Percentiles rank a stretch among this genome's conserved stretches.
Conservation (phyloP, 2,888 invertebrate genomes). For the Halocaridina rubra region DNA sequence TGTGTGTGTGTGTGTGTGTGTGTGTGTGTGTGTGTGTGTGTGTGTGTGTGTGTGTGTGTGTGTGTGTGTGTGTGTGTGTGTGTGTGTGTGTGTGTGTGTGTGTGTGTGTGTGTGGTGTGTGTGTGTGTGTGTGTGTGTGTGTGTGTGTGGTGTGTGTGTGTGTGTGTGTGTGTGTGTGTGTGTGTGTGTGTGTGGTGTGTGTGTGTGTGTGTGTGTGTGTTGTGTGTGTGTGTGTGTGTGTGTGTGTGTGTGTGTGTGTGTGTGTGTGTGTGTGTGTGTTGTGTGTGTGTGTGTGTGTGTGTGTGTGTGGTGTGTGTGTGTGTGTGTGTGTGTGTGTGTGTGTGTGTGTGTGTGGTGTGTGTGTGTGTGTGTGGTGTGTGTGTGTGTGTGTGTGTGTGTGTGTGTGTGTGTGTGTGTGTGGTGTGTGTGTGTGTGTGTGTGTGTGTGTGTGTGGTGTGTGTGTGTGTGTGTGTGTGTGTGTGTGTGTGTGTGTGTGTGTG, state of each 20-base stretch:
- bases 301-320: background rate
- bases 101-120: no score
- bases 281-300: background rate
- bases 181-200: background rate
- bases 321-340: background rate
- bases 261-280: background rate
- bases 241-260: background rate
- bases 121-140: background rate
- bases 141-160: background rate
- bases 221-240: background rate
- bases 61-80: background rate
- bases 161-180: background rate
- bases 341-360: background rate
- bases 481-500: background rate
- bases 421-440: background rate
- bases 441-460: background rate
- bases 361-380: background rate
- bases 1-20: conserved; percentile 2
- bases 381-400: background rate
- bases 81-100: no score
- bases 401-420: background rate
- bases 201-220: background rate
- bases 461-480: background rate
- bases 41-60: background rate
- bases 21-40: background rate